phyloP scores from a whole-genome alignment of 2,113 vertebrate genomes.

The Jacana jacana region DNA sequence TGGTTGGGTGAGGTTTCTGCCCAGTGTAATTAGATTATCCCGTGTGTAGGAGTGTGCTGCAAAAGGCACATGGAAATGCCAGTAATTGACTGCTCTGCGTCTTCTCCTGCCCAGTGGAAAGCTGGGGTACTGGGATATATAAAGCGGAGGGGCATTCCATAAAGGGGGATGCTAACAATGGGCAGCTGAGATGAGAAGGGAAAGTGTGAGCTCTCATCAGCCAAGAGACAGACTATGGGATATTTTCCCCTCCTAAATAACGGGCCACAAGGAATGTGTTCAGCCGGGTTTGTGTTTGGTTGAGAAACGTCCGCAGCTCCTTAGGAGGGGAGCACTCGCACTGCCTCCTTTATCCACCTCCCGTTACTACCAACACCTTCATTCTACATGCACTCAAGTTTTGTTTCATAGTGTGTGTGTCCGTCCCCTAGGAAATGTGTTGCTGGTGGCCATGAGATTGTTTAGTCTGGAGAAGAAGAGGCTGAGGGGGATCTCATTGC shows the following conservation, averaged over 20 bases:
- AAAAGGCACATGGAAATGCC: constrained; percentile 55
- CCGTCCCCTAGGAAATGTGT: not conserved
- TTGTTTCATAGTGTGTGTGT: not conserved
- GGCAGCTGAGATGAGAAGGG: not conserved
- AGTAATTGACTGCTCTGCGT: constrained; percentile 11
- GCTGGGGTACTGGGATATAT: not conserved
- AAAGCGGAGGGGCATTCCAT: not conserved
- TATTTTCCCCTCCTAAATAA: constrained; percentile 1
- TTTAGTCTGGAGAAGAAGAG: too few relatives aligned
- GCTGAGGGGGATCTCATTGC: too few relatives aligned
- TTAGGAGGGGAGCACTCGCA: not conserved
- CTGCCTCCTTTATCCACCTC: not conserved
- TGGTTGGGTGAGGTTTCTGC: constrained; percentile 52
- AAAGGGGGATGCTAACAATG: not conserved
- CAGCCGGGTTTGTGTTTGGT: not conserved
- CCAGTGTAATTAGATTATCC: constrained; percentile 64
- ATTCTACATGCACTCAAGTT: not conserved
- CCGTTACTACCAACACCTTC: not conserved
- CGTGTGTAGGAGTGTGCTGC: constrained; percentile 53
- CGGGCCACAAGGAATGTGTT: constrained; percentile 4
- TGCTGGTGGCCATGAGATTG: rapidly evolving
- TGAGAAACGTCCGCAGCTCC: not conserved
- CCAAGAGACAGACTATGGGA: not conserved
- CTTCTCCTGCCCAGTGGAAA: not conserved
- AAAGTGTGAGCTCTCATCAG: not conserved